Conservation (phyloP, 2,888 invertebrate genomes). For the Orchesella flavescens region DNA sequence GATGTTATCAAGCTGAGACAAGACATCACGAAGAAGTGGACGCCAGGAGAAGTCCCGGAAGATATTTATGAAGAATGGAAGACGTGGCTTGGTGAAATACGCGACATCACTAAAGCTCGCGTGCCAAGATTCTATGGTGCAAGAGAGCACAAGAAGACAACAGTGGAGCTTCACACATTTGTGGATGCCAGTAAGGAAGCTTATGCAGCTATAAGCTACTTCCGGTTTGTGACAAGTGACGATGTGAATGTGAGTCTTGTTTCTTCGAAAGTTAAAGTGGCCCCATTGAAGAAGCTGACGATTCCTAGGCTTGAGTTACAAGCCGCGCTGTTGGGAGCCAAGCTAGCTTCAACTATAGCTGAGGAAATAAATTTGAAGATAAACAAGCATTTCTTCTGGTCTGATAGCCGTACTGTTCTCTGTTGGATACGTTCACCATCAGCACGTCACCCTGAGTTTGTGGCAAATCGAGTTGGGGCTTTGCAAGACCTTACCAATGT, state of each 20-base stretch:
- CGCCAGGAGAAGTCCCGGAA: slow-evolving; percentile 17
- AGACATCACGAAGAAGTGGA: slow-evolving; percentile 15
- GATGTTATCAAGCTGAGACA: slow-evolving; percentile 1
- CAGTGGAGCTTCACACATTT: slow-evolving; percentile 6
- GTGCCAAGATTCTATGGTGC: slow-evolving; percentile 2
- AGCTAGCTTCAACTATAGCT: neutral
- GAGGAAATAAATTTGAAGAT: neutral
- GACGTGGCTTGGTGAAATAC: neutral
- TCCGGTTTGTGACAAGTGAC: neutral
- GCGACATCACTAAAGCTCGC: neutral
- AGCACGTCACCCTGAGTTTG: slow-evolving; percentile 3
- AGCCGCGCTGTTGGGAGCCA: slow-evolving; percentile 22
- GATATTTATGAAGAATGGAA: neutral
- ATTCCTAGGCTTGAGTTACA: slow-evolving; percentile 40
- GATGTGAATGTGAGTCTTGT: neutral
- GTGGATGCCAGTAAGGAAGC: slow-evolving; percentile 19
- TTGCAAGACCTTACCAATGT: slow-evolving; percentile 13
- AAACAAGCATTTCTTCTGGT: neutral
- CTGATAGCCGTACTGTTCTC: slow-evolving; percentile 23
- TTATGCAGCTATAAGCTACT: neutral
- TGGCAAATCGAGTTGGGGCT: slow-evolving; percentile 37
- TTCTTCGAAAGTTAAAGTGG: slow-evolving; percentile 1
- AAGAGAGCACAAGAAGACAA: too few species aligned
- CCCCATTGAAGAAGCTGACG: slow-evolving; percentile 12
- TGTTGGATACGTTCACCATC: neutral